Base-by-base conservation (phyloP, 1,140 invertebrate species). In the Drosophila sechellia region DNA sequence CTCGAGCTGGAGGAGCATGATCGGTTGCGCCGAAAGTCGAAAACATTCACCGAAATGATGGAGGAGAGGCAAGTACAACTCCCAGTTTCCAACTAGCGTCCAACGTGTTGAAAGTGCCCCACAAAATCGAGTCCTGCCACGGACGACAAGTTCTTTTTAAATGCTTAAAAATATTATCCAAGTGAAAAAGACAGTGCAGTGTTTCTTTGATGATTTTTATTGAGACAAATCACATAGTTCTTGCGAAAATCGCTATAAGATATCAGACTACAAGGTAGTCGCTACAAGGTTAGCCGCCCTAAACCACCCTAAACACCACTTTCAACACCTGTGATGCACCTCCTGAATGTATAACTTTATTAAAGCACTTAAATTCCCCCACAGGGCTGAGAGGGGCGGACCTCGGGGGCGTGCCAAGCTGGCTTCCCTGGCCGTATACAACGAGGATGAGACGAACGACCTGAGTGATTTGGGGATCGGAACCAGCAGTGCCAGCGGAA, bases 1-100 rank as follows among this genome's bases (percentile, higher is more conserved):
- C 94, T 97, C 79, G 95, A 96, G 93, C 93, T 96, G 83, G 95
- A 96, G 92, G 95, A 97, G 86, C 94, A 96, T 91, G 95, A 94
- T 93, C 93, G 94, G 84, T 94, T 93, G 73, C 94, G 95, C 83
- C 94, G 94, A 91, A 95, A 96, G 92, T 96, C 95, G 90, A 98
- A 98, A 94, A 98, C 97, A 42, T 99, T 98, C 94, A 97, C 95
- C 90, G 97, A 98, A 93, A 98, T 98, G 95, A 95, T 98, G 93
- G 96, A 97, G 92, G 97, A 98, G 92, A 95, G 97, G 95, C 96
- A 92, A 93, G 93, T 87, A 64, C 65, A 34, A 50, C 15, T 15
- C 6, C 43, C 25, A 50, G 25, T 13, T 25, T 25, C 10, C 17
- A 43, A 31, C 27, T 17, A 37, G 35, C n/a, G 37, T 25, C 1